Evolutionary conservation across 2,797 vertebrate species (phyloP).

Genomic region (Heteromormyrus szaboi): DNA sequence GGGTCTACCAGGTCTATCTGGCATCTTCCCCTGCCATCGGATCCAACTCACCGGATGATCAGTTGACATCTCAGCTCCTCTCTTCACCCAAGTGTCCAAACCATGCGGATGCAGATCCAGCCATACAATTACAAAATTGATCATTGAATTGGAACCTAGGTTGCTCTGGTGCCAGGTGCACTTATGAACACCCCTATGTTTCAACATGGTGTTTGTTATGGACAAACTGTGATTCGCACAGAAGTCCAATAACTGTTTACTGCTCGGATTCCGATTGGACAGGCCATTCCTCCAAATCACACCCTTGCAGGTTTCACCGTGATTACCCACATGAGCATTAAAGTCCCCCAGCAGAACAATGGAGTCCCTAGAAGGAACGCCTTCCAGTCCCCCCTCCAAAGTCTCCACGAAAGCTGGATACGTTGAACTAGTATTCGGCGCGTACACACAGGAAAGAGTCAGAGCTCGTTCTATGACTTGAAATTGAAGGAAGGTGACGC

Average conservation of each 20-base stretch:
- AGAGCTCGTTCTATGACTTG: too few species aligned
- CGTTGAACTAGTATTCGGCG: too few species aligned
- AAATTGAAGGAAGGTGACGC: too few species aligned
- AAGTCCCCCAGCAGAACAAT: too few species aligned
- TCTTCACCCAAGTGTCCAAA: not conserved
- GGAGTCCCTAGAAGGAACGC: too few species aligned
- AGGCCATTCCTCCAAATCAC: not conserved
- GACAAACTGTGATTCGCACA: not conserved
- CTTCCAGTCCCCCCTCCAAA: too few species aligned
- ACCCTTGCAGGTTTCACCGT: not conserved
- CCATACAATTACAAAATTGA: not conserved
- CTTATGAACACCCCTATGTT: not conserved
- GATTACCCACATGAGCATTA: not conserved
- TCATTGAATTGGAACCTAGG: not conserved
- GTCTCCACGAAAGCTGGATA: too few species aligned
- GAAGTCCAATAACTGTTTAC: not conserved
- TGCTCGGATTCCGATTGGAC: not conserved
- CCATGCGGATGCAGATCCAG: not conserved
- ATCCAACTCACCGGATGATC: not conserved
- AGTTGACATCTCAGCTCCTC: not conserved
- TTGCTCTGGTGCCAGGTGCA: not conserved
- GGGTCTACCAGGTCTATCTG: not conserved
- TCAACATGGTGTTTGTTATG: not conserved
- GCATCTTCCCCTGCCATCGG: not conserved
- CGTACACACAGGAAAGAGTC: too few species aligned